Percentiles rank a stretch among this genome's conserved stretches.
Conservation (phyloP, 2,797 vertebrate genomes). For the Propithecus perrieri region DNA sequence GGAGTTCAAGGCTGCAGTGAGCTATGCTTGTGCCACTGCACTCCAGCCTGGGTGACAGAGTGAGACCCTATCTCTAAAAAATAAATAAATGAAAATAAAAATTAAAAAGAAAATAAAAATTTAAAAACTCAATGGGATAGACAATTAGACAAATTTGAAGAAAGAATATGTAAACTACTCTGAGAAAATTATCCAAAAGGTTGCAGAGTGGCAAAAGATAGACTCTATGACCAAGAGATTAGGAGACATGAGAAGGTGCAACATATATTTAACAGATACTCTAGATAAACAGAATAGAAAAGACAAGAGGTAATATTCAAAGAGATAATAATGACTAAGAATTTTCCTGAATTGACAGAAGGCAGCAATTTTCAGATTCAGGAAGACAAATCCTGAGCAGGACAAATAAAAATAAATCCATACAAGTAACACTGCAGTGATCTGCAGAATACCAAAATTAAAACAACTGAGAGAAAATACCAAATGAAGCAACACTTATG, state of each 20-base stretch:
- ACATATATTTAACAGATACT: background rate
- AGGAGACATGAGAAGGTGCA: background rate
- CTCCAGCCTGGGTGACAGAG: too few species aligned
- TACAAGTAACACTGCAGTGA: background rate
- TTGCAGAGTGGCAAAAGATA: background rate
- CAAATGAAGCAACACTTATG: background rate
- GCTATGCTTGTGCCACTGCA: too few species aligned
- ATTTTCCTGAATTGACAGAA: background rate
- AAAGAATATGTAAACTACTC: slow-evolving; percentile 1
- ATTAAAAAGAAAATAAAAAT: background rate
- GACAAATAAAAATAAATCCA: background rate
- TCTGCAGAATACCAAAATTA: background rate
- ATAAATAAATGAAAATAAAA: too few species aligned
- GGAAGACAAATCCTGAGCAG: background rate
- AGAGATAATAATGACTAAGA: background rate
- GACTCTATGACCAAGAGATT: background rate
- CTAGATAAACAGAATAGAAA: background rate
- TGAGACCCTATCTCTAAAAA: too few species aligned
- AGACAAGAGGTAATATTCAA: background rate
- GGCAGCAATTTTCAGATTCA: background rate
- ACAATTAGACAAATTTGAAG: background rate
- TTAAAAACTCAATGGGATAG: background rate
- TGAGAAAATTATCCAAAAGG: background rate
- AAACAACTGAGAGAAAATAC: background rate
- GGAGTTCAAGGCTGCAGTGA: too few species aligned